Evolutionary conservation across 2,888 invertebrate genomes (phyloP).

Genomic region (Meandrusa payeni): DNA sequence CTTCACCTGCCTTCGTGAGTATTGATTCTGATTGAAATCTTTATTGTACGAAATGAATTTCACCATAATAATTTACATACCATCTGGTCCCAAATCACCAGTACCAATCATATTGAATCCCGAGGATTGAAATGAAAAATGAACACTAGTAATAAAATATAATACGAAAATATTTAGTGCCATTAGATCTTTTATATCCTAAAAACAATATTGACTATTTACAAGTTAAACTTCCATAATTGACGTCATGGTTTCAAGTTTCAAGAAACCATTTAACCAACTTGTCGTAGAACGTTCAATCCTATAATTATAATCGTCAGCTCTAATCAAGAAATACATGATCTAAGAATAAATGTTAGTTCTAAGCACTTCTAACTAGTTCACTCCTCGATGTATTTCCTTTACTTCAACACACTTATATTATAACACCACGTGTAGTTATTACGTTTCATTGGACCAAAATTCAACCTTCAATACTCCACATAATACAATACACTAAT

Average conservation of each 20-base stretch:
- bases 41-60: too few species aligned
- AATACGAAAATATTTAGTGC: constrained; percentile 45
- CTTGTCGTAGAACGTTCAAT: neutral
- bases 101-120: constrained; percentile 42
- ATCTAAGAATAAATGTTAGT: constrained; percentile 16
- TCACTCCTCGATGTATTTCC: constrained; percentile 24
- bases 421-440: constrained; percentile 72
- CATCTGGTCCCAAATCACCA: constrained; percentile 68
- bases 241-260: constrained; percentile 11
- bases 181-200: constrained; percentile 28
- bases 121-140: constrained; percentile 31
- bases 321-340: constrained; percentile 3
- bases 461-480: constrained; percentile 75
- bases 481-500: constrained; percentile 36
- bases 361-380: constrained; percentile 9
- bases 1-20: too few species aligned
- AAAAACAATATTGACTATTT: constrained; percentile 25
- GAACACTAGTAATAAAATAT: too few species aligned
- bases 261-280: neutral
- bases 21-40: too few species aligned
- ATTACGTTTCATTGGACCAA: constrained; percentile 78
- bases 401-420: constrained; percentile 32
- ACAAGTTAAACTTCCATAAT: constrained; percentile 18
- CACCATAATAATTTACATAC: constrained; percentile 41
- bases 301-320: neutral